phyloP scores from a whole-genome alignment of 2,113 vertebrate species.

The Sprattus sprattus region DNA sequence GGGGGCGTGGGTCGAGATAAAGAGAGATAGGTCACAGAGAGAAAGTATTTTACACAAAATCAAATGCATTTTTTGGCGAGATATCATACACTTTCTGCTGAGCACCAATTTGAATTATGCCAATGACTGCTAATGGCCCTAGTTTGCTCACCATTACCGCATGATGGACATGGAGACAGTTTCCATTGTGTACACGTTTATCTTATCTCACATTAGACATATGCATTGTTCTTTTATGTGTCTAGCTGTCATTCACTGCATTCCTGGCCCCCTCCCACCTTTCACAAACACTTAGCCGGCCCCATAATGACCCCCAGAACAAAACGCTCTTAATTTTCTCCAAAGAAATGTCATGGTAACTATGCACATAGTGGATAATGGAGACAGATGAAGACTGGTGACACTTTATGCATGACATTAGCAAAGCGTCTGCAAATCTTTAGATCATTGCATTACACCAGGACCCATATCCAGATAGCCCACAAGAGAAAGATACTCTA shows the following conservation, averaged over 20 bases:
- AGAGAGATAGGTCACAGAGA: background rate
- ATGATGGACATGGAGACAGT: background rate
- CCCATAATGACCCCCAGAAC: background rate
- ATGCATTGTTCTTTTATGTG: slow-evolving; percentile 7
- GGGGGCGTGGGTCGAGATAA: background rate
- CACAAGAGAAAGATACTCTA: background rate
- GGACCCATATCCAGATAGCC: background rate
- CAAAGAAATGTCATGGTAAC: slow-evolving; percentile 8
- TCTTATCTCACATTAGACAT: slow-evolving; percentile 13
- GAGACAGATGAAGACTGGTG: background rate
- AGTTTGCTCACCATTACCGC: background rate
- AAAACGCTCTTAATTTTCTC: background rate
- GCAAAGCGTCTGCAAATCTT: background rate
- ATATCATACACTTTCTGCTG: background rate
- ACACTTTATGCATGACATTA: background rate
- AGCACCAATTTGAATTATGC: background rate
- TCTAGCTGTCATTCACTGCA: background rate
- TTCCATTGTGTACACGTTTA: background rate
- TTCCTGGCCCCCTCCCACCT: background rate
- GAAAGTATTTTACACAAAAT: background rate
- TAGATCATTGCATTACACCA: background rate
- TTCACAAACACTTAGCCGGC: background rate
- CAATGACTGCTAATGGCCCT: background rate
- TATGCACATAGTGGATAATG: background rate
- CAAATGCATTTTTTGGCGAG: background rate